Evolutionary conservation across 2,888 invertebrate species (phyloP).

Genomic region (Actias luna): DNA sequence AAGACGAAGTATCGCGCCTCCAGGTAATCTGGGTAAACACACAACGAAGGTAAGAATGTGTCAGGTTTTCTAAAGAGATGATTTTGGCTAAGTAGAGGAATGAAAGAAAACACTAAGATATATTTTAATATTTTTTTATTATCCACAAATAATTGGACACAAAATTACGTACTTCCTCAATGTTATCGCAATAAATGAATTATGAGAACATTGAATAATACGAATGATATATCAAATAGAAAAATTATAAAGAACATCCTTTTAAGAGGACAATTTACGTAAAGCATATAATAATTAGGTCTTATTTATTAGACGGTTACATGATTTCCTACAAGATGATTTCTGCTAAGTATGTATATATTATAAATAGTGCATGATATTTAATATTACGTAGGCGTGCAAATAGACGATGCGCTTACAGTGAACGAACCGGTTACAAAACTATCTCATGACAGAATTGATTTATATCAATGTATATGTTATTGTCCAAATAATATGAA

Average conservation of each 20-base stretch:
- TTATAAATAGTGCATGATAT: conserved; percentile 30
- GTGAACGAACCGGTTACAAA: conserved; percentile 12
- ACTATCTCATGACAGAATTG: conserved; percentile 25
- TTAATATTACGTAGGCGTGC: conserved; percentile 5
- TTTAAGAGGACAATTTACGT: conserved; percentile 56
- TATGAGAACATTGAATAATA: conserved; percentile 71
- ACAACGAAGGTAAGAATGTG: too few species aligned
- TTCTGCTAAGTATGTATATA: conserved; percentile 25
- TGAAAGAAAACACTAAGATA: conserved; percentile 35
- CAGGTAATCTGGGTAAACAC: too few species aligned
- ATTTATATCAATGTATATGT: conserved; percentile 5
- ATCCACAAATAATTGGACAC: conserved; percentile 76
- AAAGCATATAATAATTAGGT: conserved; percentile 57
- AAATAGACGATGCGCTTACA: conserved; percentile 10
- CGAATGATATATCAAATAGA: conserved; percentile 67
- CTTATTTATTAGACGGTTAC: conserved; percentile 66
- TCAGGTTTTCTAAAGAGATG: too few species aligned
- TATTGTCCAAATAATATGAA: conserved; percentile 5
- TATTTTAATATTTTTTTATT: conserved; percentile 68
- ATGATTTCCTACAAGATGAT: conserved; percentile 44
- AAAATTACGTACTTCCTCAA: conserved; percentile 64
- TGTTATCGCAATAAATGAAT: conserved; percentile 55
- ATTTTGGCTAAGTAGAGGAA: not conserved
- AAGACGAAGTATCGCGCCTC: too few species aligned
- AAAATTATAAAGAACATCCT: conserved; percentile 67